Evolutionary conservation across 1,140 invertebrate species (phyloP), one percentile per base, ranked within the genome.

Genomic region (Anagrus nilaparvatae): DNA sequence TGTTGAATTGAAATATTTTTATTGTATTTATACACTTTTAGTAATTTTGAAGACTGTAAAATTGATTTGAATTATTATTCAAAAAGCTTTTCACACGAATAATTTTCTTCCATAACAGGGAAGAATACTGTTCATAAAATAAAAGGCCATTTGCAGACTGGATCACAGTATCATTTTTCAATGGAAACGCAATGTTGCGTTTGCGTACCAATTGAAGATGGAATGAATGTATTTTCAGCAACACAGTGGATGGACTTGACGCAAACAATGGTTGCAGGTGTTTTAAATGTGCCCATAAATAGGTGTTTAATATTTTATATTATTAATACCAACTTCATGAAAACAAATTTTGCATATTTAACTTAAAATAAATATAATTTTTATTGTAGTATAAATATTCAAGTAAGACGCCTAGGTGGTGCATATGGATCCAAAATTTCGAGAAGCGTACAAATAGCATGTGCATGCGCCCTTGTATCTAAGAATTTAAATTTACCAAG

Each of bases 361-460:
- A 3, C 13, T 8, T 9, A 16, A 31, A 16, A 31, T 30, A 5
- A 30, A 30, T 8, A 30, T 5, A 30, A 21, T 21, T 30, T 12
- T 3, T 40, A 25, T 24, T 40, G 40, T 48, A 81, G 79, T 37
- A 70, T 84, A 12, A 71, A 78, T 32, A 53, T 84, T 2, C 65
- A 69, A 50, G 73, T 81, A 0, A 70, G 74, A 40, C 68, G 83
- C 29, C 40, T 85, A 0, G 84, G 84, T 0, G 84, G 84, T 23
- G 80, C 64, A 4, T 88, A 83, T 43, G 84, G 82, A 8, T 69
- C 72, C 21, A 82, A 87, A 59, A 73, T 78, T 24, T 72, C 72
- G 3, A 66, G 81, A 4, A 61, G 68, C 10, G 61, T 63, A 2
- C 59, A 71, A 24, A 60, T 74, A 5, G 66, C 77, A 0, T 70